Percentiles rank a stretch among this genome's conserved stretches.
Conservation (phyloP, 2,797 vertebrate species). For the Sphenodon punctatus region DNA sequence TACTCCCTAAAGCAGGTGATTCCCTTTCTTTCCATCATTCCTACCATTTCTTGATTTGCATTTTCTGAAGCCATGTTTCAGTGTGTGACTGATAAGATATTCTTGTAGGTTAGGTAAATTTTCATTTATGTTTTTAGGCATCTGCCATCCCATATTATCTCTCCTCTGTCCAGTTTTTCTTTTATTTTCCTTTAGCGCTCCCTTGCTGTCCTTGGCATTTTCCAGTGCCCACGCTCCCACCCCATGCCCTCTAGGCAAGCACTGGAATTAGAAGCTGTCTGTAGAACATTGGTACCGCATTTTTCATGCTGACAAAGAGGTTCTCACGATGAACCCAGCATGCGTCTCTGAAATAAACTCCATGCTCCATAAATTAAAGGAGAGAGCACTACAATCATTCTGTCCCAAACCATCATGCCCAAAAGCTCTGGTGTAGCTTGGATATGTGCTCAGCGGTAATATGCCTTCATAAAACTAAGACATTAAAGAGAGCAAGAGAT, state of each 20-base stretch:
- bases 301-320: not conserved
- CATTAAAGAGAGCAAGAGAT: not conserved
- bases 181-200: not conserved
- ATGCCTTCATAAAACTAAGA: not conserved
- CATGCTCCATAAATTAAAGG: not conserved
- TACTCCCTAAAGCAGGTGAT: not conserved
- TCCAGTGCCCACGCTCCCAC: not conserved
- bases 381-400: not conserved
- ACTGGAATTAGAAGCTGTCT: not conserved
- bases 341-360: not conserved
- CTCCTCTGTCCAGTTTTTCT: not conserved
- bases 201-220: not conserved
- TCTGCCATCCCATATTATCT: not conserved
- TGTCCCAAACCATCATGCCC: fast-evolving
- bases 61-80: not conserved
- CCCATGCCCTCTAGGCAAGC: fast-evolving
- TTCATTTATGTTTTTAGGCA: not conserved
- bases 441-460: not conserved
- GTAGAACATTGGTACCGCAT: not conserved
- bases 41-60: fast-evolving
- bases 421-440: not conserved
- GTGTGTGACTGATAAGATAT: not conserved
- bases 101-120: not conserved
- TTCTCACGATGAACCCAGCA: not conserved
- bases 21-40: not conserved